A percentile compares a stretch with the other conserved stretches of the same genome.
phyloP scores from a whole-genome alignment of 2,797 vertebrate species.

The Pangasius macronema region DNA sequence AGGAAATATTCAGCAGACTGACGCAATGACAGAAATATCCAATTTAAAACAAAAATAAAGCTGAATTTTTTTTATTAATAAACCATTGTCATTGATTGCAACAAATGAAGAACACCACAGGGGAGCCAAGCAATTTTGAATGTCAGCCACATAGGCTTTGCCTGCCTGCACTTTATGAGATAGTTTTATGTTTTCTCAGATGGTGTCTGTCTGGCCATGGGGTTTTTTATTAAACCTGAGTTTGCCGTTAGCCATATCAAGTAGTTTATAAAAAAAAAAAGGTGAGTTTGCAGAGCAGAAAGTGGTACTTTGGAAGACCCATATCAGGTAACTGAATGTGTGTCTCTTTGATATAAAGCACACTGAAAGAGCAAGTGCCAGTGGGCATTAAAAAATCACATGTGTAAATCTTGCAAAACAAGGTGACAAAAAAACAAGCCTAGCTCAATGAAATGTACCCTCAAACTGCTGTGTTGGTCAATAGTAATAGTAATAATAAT shows the following conservation, averaged over 20 bases:
- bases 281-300: conserved; percentile 14
- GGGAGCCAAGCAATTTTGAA: conserved; percentile 45
- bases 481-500: neutral
- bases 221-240: conserved; percentile 38
- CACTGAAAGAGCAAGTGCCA: neutral
- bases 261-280: conserved; percentile 27
- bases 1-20: conserved; percentile 17
- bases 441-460: neutral
- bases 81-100: conserved; percentile 36
- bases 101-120: conserved; percentile 37
- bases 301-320: conserved; percentile 13
- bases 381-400: conserved; percentile 18
- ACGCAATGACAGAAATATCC: conserved; percentile 26
- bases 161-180: conserved; percentile 43
- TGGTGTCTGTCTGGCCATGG: conserved; percentile 38
- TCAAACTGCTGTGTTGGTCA: neutral
- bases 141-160: conserved; percentile 53
- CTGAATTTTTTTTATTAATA: conserved; percentile 29
- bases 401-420: conserved; percentile 9
- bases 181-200: conserved; percentile 46
- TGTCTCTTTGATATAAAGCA: conserved; percentile 28
- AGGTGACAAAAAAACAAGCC: neutral
- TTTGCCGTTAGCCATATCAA: conserved; percentile 25
- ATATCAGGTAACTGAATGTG: conserved; percentile 16
- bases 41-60: conserved; percentile 35